Conservation (phyloP, 2,113 vertebrate species). For the Psammodynastes pulverulentus region DNA sequence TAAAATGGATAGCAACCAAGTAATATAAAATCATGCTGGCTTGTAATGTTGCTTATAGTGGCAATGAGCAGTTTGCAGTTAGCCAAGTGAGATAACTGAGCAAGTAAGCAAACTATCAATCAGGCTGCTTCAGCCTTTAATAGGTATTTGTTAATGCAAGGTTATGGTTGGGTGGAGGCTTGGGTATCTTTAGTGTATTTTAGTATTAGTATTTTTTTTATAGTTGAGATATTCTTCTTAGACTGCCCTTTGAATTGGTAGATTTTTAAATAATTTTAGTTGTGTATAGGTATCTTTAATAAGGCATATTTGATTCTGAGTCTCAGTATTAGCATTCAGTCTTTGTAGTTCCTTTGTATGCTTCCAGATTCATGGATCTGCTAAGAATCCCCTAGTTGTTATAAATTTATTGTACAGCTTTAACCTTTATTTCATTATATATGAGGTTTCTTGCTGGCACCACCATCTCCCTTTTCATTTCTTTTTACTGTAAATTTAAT, state of each 20-base stretch:
- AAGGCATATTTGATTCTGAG: neutral
- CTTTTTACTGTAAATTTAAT: constrained; percentile 83
- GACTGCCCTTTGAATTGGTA: neutral
- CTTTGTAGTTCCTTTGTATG: neutral
- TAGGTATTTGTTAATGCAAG: neutral
- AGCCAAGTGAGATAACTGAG: neutral
- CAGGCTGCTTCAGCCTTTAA: neutral
- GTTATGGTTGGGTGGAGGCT: neutral
- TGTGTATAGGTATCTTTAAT: neutral
- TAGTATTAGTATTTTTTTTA: neutral
- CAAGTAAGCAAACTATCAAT: neutral
- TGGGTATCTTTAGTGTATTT: neutral
- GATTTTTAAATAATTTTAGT: neutral
- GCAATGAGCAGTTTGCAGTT: neutral
- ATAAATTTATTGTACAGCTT: constrained; percentile 46
- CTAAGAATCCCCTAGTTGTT: constrained; percentile 41
- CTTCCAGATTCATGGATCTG: constrained; percentile 41
- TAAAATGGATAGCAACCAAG: neutral
- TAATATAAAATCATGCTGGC: neutral
- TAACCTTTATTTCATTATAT: constrained; percentile 60
- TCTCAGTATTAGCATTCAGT: neutral
- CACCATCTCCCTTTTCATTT: constrained; percentile 50
- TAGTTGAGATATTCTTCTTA: neutral
- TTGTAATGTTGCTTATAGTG: neutral
- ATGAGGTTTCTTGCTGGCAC: constrained; percentile 64